Conservation (phyloP, 1,140 invertebrate species). For the Drosophila lini region DNA sequence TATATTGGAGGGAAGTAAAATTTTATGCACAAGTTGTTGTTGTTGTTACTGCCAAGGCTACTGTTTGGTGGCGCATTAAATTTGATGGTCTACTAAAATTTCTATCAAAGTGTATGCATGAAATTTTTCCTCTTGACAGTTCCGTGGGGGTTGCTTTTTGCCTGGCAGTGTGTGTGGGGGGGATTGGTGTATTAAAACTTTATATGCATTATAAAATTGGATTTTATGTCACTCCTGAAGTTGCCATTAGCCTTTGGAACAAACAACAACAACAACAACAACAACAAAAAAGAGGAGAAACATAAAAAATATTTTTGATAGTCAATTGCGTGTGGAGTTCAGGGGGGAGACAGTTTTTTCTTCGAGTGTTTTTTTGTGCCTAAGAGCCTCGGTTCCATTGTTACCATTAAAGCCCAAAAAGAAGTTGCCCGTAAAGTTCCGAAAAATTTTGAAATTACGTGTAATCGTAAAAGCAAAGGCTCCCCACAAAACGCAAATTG, state of each 20-base stretch:
- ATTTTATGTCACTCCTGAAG: slow-evolving; percentile 73
- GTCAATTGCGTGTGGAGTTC: slow-evolving; percentile 68
- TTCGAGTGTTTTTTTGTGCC: slow-evolving; percentile 38
- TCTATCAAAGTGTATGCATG: slow-evolving; percentile 73
- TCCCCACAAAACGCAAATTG: slow-evolving; percentile 40
- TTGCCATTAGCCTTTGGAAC: slow-evolving; percentile 59
- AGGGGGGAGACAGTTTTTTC: slow-evolving; percentile 53
- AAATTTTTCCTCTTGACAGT: slow-evolving; percentile 48
- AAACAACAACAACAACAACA: neutral
- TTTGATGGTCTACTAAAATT: slow-evolving; percentile 80
- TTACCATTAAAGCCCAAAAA: slow-evolving; percentile 5
- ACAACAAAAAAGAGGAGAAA: slow-evolving; percentile 24
- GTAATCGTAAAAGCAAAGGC: slow-evolving; percentile 65
- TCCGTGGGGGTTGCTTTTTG: slow-evolving; percentile 11
- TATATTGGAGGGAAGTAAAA: slow-evolving; percentile 50
- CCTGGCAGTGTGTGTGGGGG: neutral
- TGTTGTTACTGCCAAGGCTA: slow-evolving; percentile 18
- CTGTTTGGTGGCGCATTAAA: slow-evolving; percentile 67
- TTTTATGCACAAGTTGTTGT: slow-evolving; percentile 70
- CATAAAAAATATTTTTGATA: slow-evolving; percentile 72
- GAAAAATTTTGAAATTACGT: slow-evolving; percentile 62
- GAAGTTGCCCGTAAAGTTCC: slow-evolving; percentile 47
- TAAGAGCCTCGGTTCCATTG: slow-evolving; percentile 20
- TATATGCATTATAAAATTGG: slow-evolving; percentile 82
- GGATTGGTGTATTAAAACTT: slow-evolving; percentile 71